phyloP scores from a whole-genome alignment of 2,113 vertebrate genomes.

The Rousettus leschenaultii region DNA sequence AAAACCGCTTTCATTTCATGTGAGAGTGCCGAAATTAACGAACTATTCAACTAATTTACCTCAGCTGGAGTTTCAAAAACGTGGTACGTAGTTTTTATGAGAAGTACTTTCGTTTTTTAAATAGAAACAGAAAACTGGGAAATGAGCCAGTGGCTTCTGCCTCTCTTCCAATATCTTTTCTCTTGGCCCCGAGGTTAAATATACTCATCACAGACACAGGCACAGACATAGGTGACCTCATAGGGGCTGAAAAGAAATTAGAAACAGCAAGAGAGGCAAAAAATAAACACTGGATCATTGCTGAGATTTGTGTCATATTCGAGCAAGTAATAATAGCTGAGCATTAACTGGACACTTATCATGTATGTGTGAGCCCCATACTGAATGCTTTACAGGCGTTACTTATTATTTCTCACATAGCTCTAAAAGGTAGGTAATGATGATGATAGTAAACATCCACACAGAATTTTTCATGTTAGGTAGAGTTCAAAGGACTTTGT shows the following conservation, averaged over 20 bases:
- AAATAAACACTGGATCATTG: conserved; percentile 5
- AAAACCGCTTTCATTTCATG: conserved; percentile 41
- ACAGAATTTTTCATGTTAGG: neutral
- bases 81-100: conserved; percentile 11
- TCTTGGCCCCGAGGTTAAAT: conserved; percentile 54
- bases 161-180: conserved; percentile 38
- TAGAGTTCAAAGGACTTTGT: neutral
- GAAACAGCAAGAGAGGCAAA: conserved; percentile 16
- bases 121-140: conserved; percentile 44
- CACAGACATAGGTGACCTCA: conserved; percentile 34
- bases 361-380: neutral
- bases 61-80: conserved; percentile 35
- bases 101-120: conserved; percentile 17
- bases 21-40: conserved; percentile 53
- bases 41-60: conserved; percentile 47
- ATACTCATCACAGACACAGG: conserved; percentile 46
- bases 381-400: neutral
- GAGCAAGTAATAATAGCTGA: conserved; percentile 11
- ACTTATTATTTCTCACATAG: neutral
- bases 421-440: neutral
- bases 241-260: conserved; percentile 32
- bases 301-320: conserved; percentile 27
- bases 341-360: neutral
- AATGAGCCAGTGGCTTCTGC: conserved; percentile 40
- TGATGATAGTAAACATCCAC: neutral